Base-by-base conservation (phyloP, 2,888 invertebrate species). In the Aporophyla lueneburgensis region DNA sequence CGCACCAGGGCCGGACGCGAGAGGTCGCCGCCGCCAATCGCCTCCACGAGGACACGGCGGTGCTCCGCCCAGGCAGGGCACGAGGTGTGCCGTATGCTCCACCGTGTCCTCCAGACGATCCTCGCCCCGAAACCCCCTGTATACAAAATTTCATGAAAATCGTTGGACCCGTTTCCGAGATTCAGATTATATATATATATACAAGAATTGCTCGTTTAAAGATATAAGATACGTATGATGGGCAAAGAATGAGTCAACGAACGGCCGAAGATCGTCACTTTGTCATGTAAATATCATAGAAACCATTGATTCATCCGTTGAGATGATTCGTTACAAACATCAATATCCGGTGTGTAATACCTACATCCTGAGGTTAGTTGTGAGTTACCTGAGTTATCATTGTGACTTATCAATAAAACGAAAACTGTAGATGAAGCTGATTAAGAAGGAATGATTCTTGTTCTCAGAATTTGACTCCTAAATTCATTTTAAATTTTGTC, bases 291-390 rank as follows among this genome's bases (percentile, higher is more conserved):
- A 87, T 81, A 76, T 66, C 76, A 76, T 85, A 79, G 80, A 81
- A 85, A 69, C 72, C 71, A 86, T 90, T 92, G 90, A 91, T 88
- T 92, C 90, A 91, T 89, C 78, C 79, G 78, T 76, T 71, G 70
- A 85, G 83, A 88, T 76, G 72, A 87, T 86, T 76, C 72, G 76
- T 80, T 74, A 85, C 74, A 79, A 83, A 80, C 80, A 76, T 65
- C 81, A 80, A 89, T 88, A 90, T 91, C 92, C 91, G 90, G 85
- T 88, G 86, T 70, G 77, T 72, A 80, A 81, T 78, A 65, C 19
- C 19, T 65, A 78, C 63, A 70, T 77, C 70, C 63, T 68, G 53
- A 40, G 53, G 10, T 69, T n/a, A n/a, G n/a, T n/a, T n/a, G n/a
- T n/a, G n/a, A n/a, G n/a, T n/a, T n/a, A n/a, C n/a, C n/a, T n/a